Evolutionary conservation across 2,888 invertebrate species (phyloP).

Genomic region (Sturmia bella): DNA sequence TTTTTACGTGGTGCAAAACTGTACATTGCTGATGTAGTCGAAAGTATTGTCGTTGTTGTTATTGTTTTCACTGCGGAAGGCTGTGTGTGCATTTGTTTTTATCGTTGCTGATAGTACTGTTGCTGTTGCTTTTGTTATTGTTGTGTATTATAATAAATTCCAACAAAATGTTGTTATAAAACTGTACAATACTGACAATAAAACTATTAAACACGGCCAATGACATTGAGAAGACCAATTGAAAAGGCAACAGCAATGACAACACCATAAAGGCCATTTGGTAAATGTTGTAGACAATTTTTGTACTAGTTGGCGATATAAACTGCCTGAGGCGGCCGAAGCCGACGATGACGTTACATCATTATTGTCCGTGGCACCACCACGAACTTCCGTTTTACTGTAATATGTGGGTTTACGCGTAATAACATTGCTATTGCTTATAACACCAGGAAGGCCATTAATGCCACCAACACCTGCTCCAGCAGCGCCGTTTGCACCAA

Average conservation of each 20-base stretch:
- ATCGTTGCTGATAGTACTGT: constrained; percentile 1
- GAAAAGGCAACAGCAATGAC: constrained; percentile 56
- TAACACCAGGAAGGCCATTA: constrained; percentile 69
- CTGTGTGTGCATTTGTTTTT: constrained; percentile 16
- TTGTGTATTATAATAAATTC: constrained; percentile 79
- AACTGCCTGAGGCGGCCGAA: constrained; percentile 40
- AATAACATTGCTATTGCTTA: constrained; percentile 73
- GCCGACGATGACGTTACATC: constrained; percentile 74
- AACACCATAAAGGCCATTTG: constrained; percentile 61
- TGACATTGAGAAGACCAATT: constrained; percentile 70
- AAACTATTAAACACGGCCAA: constrained; percentile 74
- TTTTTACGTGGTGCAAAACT: constrained; percentile 57
- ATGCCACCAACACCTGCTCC: constrained; percentile 60
- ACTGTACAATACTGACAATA: constrained; percentile 74
- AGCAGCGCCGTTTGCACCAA: constrained; percentile 57
- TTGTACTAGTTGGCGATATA: constrained; percentile 53
- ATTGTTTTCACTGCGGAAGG: constrained; percentile 36
- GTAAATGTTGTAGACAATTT: constrained; percentile 51
- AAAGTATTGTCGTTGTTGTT: constrained; percentile 57
- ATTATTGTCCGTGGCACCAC: constrained; percentile 77
- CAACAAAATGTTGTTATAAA: constrained; percentile 75
- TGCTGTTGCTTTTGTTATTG: constrained; percentile 23
- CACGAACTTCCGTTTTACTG: constrained; percentile 76
- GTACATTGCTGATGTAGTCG: constrained; percentile 58
- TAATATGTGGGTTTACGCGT: constrained; percentile 80